phyloP scores from a whole-genome alignment of 1,140 invertebrate species.

The Lordiphosa clarofinis region DNA sequence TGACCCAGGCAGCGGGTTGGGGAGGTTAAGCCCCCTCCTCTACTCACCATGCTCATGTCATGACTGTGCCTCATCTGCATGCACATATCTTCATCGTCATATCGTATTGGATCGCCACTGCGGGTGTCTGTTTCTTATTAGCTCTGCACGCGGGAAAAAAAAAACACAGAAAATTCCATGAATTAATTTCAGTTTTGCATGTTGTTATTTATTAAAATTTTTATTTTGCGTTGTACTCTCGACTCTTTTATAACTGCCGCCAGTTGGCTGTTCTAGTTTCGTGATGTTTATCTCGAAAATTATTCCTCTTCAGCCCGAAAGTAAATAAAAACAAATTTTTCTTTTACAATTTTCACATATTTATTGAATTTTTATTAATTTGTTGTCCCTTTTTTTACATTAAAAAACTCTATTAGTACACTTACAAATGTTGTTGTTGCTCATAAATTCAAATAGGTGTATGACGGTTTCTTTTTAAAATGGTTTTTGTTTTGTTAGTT shows the following conservation, averaged over 20 bases:
- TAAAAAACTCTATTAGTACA: constrained; percentile 68
- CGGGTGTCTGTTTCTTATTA: constrained; percentile 78
- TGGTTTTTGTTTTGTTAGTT: constrained; percentile 40
- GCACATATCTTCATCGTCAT: constrained; percentile 64
- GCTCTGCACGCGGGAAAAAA: constrained; percentile 58
- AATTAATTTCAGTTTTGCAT: constrained; percentile 79
- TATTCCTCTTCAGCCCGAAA: not conserved
- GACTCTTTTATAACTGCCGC: constrained; percentile 61
- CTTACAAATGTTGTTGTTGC: constrained; percentile 44
- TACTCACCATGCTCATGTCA: constrained; percentile 32
- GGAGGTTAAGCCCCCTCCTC: not conserved
- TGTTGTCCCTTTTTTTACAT: constrained; percentile 47
- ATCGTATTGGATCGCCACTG: constrained; percentile 43
- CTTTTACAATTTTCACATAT: constrained; percentile 29
- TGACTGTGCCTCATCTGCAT: constrained; percentile 66
- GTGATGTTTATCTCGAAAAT: constrained; percentile 42
- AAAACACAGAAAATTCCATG: constrained; percentile 57
- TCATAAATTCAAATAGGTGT: constrained; percentile 62
- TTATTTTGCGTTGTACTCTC: constrained; percentile 40
- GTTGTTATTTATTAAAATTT: constrained; percentile 79
- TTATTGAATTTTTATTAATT: constrained; percentile 56
- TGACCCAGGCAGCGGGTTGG: constrained; percentile 32
- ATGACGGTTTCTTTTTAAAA: constrained; percentile 23
- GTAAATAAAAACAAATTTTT: not conserved
- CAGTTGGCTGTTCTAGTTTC: constrained; percentile 25